These are phyloP conservation scores for Belonocnema kinseyi DNA, from an alignment of 1,140 invertebrate genomes.

Conservation along the genomic window DNA sequence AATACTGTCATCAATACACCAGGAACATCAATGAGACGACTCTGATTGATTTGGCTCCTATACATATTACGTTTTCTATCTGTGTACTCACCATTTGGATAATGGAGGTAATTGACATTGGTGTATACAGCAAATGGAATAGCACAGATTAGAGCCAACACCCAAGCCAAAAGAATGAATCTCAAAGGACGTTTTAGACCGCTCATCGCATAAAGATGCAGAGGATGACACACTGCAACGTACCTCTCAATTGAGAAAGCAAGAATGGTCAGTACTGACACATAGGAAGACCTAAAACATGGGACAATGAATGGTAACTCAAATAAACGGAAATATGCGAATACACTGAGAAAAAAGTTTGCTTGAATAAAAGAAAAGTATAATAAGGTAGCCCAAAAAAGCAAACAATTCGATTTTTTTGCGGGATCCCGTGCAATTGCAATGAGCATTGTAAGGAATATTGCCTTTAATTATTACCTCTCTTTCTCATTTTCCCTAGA, in stretches of 20 bases:
- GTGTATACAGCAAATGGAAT: conserved; percentile 86
- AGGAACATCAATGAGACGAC: too few species aligned
- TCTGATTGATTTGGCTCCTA: not conserved
- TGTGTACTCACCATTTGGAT: conserved; percentile 77
- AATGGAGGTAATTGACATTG: conserved; percentile 82
- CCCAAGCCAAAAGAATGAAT: conserved; percentile 88
- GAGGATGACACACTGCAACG: conserved; percentile 92
- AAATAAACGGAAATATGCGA: too few species aligned
- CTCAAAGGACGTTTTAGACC: conserved; percentile 85
- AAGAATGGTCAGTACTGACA: conserved; percentile 92
- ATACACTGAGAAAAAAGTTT: too few species aligned
- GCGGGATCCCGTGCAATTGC: too few species aligned
- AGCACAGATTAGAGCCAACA: conserved; percentile 84
- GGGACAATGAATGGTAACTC: too few species aligned
- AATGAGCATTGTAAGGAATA: too few species aligned
- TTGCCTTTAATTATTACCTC: too few species aligned
- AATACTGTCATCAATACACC: too few species aligned
- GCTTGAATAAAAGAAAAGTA: too few species aligned
- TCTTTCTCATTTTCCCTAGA: too few species aligned
- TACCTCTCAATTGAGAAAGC: conserved; percentile 91
- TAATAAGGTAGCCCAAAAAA: too few species aligned
- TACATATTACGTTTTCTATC: not conserved
- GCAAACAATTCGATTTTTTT: too few species aligned
- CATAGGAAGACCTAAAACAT: conserved; percentile 82
- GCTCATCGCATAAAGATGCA: conserved; percentile 86